Percentiles rank a stretch among this genome's conserved stretches.
Conservation (phyloP, 2,113 vertebrate genomes). For the Coptodon bakossiorum region DNA sequence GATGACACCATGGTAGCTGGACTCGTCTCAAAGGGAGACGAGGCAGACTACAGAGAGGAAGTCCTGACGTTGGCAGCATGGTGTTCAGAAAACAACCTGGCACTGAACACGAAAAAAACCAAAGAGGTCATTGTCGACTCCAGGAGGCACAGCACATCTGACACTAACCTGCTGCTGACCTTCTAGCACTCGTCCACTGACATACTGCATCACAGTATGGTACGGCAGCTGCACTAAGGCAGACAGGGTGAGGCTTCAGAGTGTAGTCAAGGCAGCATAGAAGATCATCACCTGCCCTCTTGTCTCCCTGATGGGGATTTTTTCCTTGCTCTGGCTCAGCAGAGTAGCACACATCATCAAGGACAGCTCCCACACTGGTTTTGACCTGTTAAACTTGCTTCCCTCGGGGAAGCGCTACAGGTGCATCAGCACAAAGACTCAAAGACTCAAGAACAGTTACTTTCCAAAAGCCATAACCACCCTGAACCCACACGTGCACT, state of each 20-base stretch:
- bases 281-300: background rate
- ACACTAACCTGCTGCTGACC: background rate
- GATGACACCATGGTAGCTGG: background rate
- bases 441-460: background rate
- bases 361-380: background rate
- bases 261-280: background rate
- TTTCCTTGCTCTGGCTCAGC: background rate
- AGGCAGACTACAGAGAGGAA: background rate
- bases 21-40: background rate
- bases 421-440: background rate
- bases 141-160: background rate
- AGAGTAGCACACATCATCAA: background rate
- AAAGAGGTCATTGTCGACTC: rapidly evolving
- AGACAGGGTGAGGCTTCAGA: background rate
- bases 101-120: background rate
- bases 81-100: background rate
- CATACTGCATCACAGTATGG: background rate
- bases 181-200: background rate
- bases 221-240: background rate
- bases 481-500: background rate
- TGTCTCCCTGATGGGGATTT: rapidly evolving
- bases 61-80: background rate
- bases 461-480: background rate
- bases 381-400: background rate
- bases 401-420: background rate